Base-by-base conservation (phyloP, 1,140 invertebrate genomes). In the Nymphalis io region DNA sequence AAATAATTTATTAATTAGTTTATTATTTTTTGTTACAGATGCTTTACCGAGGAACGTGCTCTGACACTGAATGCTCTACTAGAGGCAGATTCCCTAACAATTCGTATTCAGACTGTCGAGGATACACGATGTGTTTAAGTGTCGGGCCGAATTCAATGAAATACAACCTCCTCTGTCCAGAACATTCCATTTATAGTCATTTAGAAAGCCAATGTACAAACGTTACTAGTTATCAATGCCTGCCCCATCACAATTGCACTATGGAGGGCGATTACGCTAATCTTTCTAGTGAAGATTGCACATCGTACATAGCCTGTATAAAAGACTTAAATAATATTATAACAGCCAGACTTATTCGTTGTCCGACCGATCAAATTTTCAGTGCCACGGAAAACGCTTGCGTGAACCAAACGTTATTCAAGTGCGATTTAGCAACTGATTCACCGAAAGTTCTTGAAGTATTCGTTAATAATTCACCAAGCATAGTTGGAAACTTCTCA, bases 141-240 rank as follows among this genome's bases (percentile, higher is more conserved):
- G 80, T 74, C 1, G 70, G 72, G 1, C 68, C 62, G 6, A 76
- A 75, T 18, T 83, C 81, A 55, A 80, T 78, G 10, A 73, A 85
- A 42, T 83, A 85, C 65, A 78, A 84, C 42, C 75, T 90, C 0
- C 71, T 71, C 6, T 91, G 89, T 38, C 89, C 89, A 3, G 68
- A 76, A 27, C 68, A 79, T 27, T 84, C 82, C 15, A 68, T 85
- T 11, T 89, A 81, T 67, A 89, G 83, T 44, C 85, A 89, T 68
- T 42, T 81, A 16, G 84, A 88, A 42, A 77, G 70, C 44, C 78
- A 83, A 23, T 91, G 88, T 60, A 87, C 85, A 0, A 89, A 91
- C 46, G 70, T 76, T 0, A 88, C 87, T 1, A 74, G 68, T 27
- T 89, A 88, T 61, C 69, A 79, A 57, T 90, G 86, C 63, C 73